These are phyloP conservation scores for Spilarctia lutea DNA, from an alignment of 2,888 invertebrate species.

Conservation along the genomic window DNA sequence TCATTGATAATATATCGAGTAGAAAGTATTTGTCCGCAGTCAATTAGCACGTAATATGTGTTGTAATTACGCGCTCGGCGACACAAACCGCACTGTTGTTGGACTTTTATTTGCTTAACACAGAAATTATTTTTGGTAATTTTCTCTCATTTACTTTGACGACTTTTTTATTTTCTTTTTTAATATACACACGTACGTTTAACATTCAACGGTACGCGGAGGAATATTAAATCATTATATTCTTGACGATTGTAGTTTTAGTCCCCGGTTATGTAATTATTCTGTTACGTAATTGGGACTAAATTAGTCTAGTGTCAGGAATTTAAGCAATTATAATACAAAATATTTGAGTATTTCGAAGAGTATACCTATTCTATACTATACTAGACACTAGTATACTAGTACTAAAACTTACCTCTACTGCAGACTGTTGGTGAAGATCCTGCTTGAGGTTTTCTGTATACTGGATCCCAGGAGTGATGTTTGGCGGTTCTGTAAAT, in stretches of 20 bases:
- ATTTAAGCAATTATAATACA: too few species aligned
- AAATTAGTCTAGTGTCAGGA: background rate
- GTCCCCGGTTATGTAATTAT: background rate
- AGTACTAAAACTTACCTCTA: slow-evolving; percentile 33
- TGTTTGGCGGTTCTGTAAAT: slow-evolving; percentile 23
- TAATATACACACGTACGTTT: background rate
- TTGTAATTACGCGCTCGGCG: slow-evolving; percentile 7
- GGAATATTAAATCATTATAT: too few species aligned
- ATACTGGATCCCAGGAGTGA: slow-evolving; percentile 15
- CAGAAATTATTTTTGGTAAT: background rate
- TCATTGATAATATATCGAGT: slow-evolving; percentile 3
- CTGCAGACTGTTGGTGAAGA: slow-evolving; percentile 22
- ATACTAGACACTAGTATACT: too few species aligned
- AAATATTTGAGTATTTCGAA: too few species aligned
- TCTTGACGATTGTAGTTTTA: too few species aligned
- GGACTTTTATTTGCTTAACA: slow-evolving; percentile 10
- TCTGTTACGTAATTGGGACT: background rate
- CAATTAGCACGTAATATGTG: slow-evolving; percentile 21
- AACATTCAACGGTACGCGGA: background rate
- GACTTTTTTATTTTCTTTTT: background rate
- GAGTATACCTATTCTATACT: too few species aligned
- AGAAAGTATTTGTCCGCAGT: slow-evolving; percentile 6
- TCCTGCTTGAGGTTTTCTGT: slow-evolving; percentile 17
- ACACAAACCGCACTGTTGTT: background rate
- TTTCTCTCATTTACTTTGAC: background rate